phyloP scores from a whole-genome alignment of 2,888 invertebrate species.

The Clostera curtula region DNA sequence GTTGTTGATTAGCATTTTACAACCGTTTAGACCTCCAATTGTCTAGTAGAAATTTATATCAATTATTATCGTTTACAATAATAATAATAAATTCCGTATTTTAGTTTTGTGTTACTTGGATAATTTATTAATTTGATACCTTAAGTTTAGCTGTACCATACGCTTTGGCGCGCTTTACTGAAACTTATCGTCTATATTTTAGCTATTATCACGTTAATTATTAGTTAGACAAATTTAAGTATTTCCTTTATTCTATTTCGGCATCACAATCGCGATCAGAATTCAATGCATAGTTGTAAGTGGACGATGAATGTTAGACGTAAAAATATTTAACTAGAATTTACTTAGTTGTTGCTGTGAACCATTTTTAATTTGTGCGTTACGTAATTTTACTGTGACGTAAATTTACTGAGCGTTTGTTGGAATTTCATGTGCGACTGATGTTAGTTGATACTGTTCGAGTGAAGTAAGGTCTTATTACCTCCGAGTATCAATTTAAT shows the following conservation, averaged over 20 bases:
- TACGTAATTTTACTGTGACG: slow-evolving; percentile 33
- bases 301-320: slow-evolving; percentile 55
- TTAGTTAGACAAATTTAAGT: slow-evolving; percentile 67
- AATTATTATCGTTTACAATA: too few species aligned
- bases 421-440: slow-evolving; percentile 55
- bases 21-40: too few species aligned
- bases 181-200: too few species aligned
- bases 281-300: slow-evolving; percentile 48
- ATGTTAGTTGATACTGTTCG: slow-evolving; percentile 65
- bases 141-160: too few species aligned
- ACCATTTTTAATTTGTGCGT: slow-evolving; percentile 38
- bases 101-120: slow-evolving; percentile 40
- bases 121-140: slow-evolving; percentile 64
- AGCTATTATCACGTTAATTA: slow-evolving; percentile 43
- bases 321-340: slow-evolving; percentile 50
- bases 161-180: slow-evolving; percentile 56
- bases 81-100: too few species aligned
- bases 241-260: slow-evolving; percentile 41
- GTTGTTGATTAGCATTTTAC: too few species aligned
- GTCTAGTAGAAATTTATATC: too few species aligned
- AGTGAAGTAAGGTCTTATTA: slow-evolving; percentile 67
- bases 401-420: slow-evolving; percentile 30
- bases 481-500: slow-evolving; percentile 74
- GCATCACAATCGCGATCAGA: slow-evolving; percentile 66
- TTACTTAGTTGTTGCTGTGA: slow-evolving; percentile 60